Percentiles rank a stretch among this genome's conserved stretches.
Evolutionary conservation across 2,797 vertebrate species (phyloP).

Genomic region (Hyperoplus immaculatus): DNA sequence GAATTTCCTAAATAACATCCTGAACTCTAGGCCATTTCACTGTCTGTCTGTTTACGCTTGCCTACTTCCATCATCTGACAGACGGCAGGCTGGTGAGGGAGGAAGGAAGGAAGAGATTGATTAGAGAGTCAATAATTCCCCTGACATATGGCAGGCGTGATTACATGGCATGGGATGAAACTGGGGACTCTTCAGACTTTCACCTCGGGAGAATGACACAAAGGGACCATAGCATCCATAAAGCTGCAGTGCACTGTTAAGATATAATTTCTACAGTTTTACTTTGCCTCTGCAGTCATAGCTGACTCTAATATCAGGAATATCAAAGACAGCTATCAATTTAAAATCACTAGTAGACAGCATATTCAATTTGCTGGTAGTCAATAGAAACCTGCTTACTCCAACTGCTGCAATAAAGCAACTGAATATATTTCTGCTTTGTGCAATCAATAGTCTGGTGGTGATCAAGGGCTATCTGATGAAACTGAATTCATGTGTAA

Average conservation of each 20-base stretch:
- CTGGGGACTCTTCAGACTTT: constrained; percentile 25
- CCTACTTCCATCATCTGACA: constrained; percentile 47
- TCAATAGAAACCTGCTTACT: background rate
- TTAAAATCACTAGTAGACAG: constrained; percentile 24
- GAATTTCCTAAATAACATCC: constrained; percentile 37
- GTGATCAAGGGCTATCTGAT: constrained; percentile 14
- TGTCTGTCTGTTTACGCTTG: constrained; percentile 34
- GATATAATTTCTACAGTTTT: background rate
- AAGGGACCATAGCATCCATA: constrained; percentile 9
- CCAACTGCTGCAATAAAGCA: constrained; percentile 44
- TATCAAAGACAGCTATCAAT: constrained; percentile 19
- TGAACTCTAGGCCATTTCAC: constrained; percentile 19
- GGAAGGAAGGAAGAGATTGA: constrained; percentile 33
- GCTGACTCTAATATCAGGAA: constrained; percentile 15
- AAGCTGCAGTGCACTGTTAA: background rate
- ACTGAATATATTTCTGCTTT: constrained; percentile 24
- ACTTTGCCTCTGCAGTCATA: background rate
- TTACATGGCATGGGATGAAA: constrained; percentile 37
- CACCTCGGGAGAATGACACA: background rate
- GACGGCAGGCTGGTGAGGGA: constrained; percentile 27
- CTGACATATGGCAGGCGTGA: constrained; percentile 53
- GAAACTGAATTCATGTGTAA: constrained; percentile 18
- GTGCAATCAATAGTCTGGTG: constrained; percentile 36
- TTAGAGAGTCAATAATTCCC: constrained; percentile 59
- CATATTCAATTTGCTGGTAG: constrained; percentile 15